Evolutionary conservation across 2,888 invertebrate genomes (phyloP), one percentile per base, ranked within the genome.

Genomic region (Lissocephala sabroskyi): DNA sequence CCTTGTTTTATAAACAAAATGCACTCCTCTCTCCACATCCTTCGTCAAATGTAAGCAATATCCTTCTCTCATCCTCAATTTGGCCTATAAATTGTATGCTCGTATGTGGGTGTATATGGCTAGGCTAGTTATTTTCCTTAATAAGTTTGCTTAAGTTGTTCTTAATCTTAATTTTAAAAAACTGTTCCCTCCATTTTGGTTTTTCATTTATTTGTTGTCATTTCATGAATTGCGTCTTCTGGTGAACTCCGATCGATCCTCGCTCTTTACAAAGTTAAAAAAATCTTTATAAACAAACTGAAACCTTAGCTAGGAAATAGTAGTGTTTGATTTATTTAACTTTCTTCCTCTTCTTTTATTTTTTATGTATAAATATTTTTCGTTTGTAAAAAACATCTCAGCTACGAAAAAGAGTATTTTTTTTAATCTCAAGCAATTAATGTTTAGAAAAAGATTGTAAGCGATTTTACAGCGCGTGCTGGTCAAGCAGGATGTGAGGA

Each of bases 1-100:
- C 45, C 62, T 78, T 76, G 79, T 70, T 78, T 70, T 78, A 66
- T 36, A 70, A 78, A 70, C 79, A 70, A 75, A 75, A 66, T 37
- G 9, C 30, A 23, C 3, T 23, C 7, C 23, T 23, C 7, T 23
- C 7, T 23, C 23, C 7, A 23, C 7, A 3, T 23, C 23, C n/a
- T n/a, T n/a, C n/a, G n/a, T 23, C 23, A 23, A 23, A 5, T 23
- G 3, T 23, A 23, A 23, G 23, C 23, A n/a, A n/a, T n/a, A n/a
- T 7, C 23, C 23, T 23, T 23, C 7, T 49, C 36, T 45, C 32
- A 9, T 1, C 6, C 41, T 32, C 33, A 23, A 17, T 43, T 41
- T 26, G 6, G 2, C 32, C 16, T 26, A 16, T 28, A 30, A 70
- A 70, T 70, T 70, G 68, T 76, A 71, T 71, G 16, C 13, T 13